These are phyloP conservation scores for Poeciliopsis prolifica DNA, from an alignment of 2,113 vertebrate genomes.

Conservation along the genomic window DNA sequence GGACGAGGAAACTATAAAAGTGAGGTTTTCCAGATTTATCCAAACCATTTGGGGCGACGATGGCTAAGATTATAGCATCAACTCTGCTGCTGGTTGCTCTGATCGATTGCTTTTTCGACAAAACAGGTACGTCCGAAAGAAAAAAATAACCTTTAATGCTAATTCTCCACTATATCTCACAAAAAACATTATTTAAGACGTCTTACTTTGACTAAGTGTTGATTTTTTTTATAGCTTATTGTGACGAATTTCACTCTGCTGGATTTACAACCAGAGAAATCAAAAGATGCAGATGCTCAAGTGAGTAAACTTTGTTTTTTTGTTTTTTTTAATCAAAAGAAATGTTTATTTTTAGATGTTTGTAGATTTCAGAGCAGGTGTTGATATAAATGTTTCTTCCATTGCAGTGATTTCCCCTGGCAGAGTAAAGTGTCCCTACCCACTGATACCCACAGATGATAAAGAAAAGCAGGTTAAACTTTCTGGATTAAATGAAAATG, in stretches of 20 bases:
- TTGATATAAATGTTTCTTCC: background rate
- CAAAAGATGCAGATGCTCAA: conserved; percentile 47
- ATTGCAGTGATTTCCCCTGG: background rate
- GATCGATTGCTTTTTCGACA: conserved; percentile 17
- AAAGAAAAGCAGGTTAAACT: background rate
- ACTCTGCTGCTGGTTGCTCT: conserved; percentile 61
- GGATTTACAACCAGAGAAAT: conserved; percentile 9
- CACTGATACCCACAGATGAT: background rate
- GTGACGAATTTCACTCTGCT: background rate
- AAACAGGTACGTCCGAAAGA: conserved; percentile 49
- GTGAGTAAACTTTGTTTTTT: conserved; percentile 36
- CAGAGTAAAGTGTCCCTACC: background rate
- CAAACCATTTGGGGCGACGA: conserved; percentile 21
- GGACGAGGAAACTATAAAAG: background rate
- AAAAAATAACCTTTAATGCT: background rate
- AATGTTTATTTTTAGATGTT: background rate
- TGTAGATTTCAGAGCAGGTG: background rate
- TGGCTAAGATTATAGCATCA: conserved; percentile 55
- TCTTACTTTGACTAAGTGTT: background rate
- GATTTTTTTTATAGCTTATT: conserved; percentile 24
- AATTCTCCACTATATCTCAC: background rate
- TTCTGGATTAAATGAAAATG: background rate
- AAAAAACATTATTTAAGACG: background rate
- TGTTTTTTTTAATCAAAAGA: background rate
- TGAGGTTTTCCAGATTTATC: background rate